Conservation (phyloP, 2,888 invertebrate genomes). For the Cybosia mesomella region DNA sequence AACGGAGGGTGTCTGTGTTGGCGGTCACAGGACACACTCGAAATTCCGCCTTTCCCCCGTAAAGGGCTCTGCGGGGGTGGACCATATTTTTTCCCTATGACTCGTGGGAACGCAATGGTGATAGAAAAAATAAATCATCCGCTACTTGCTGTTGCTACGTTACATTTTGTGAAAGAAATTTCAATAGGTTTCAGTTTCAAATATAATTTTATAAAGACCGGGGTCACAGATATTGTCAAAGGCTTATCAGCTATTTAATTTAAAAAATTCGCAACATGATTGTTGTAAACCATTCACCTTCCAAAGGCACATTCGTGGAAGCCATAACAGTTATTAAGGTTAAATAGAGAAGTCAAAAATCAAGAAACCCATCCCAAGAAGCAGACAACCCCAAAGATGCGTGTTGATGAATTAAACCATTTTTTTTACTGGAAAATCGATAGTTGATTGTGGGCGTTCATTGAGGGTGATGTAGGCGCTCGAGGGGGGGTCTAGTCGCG, state of each 20-base stretch:
- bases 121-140: too few relatives aligned
- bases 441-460: constrained; percentile 81
- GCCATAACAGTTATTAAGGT: not conserved
- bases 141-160: too few relatives aligned
- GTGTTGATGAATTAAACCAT: constrained; percentile 58
- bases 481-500: constrained; percentile 65
- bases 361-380: constrained; percentile 23
- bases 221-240: not conserved
- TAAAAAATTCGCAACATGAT: not conserved
- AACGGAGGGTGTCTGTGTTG: too few relatives aligned
- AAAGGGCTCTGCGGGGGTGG: too few relatives aligned
- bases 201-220: not conserved
- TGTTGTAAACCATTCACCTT: not conserved
- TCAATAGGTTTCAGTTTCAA: not conserved
- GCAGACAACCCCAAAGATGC: constrained; percentile 49
- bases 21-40: too few relatives aligned
- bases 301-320: not conserved
- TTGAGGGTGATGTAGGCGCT: constrained; percentile 73
- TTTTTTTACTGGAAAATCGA: constrained; percentile 76
- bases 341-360: constrained; percentile 6
- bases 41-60: too few relatives aligned
- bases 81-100: too few relatives aligned
- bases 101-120: too few relatives aligned
- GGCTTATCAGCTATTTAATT: not conserved
- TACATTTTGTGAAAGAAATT: not conserved